Conservation (phyloP, 2,888 invertebrate species). For the Spisula subtruncata region DNA sequence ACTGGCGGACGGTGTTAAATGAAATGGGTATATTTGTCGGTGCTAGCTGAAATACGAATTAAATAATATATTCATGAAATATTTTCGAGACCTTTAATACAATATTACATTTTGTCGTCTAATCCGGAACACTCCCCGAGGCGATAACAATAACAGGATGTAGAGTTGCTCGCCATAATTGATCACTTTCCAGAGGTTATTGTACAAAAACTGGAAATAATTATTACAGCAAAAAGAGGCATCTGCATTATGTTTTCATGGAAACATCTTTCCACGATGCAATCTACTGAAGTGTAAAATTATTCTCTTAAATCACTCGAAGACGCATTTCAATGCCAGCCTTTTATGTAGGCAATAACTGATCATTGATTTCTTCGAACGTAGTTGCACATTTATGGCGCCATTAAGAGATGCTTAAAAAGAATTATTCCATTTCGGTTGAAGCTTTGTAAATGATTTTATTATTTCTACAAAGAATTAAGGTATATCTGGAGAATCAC, state of each 20-base stretch:
- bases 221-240: conserved; percentile 3
- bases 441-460: no score
- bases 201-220: conserved; percentile 1
- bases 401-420: conserved; percentile 6
- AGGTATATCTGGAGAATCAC: no score
- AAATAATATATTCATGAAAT: no score
- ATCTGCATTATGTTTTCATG: neutral
- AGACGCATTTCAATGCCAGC: neutral
- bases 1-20: no score
- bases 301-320: neutral
- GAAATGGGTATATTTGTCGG: no score
- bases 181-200: neutral
- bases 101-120: no score
- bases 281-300: neutral
- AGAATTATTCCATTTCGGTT: neutral
- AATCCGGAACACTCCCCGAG: neutral
- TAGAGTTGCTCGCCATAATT: neutral
- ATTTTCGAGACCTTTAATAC: no score
- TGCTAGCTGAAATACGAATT: no score
- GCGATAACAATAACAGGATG: neutral
- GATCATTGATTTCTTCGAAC: neutral
- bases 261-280: neutral
- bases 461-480: no score
- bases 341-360: neutral
- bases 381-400: neutral